Evolutionary conservation across 1,140 invertebrate genomes (phyloP), one percentile per base, ranked within the genome.

Genomic region (Acromyrmex heyeri): DNA sequence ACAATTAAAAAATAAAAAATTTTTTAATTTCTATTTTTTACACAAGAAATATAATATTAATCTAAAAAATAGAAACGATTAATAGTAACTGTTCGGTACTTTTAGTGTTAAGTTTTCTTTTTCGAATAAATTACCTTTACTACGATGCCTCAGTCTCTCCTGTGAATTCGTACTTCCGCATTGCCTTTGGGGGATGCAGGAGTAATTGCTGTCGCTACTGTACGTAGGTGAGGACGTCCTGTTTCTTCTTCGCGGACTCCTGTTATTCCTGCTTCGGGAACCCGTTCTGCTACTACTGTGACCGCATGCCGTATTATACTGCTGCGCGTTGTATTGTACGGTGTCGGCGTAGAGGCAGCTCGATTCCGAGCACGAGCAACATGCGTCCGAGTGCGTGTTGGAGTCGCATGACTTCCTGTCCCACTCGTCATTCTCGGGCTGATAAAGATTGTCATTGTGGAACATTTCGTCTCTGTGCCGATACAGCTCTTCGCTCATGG

Each of bases 351-450:
- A 95, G 0, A 95, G 92, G 79, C 95, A 95, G 64, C 95, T 95
- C 1, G 95, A 95, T 72, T 95, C 95, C 1, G 95, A 95, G 85
- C 95, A 95, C 0, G 95, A 95, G 69, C 95, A 95, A 81, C 95
- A 95, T 61, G 95, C 92, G 59, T 95, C 95, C 69, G 95, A 95
- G 57, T 95, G 95, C 6, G 94, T 94, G 30, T 95, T 95, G 0
- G 95, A 95, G 69, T 95, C 95, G 87, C 95, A 95, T 0, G 95
- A 95, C 70, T 95, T 95, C 53, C 95, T 92, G n/a, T 95, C 95
- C 95, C 95, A 95, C 30, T 95, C 94, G 48, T 95, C 94, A 53
- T 95, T 95, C 4, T 95, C 95, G 0, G 92, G 90, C 21, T 94
- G 94, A 87, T 95, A 95, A 0, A 91, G 85, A 53, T 85, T 88